Conservation (phyloP, 2,113 vertebrate genomes). For the Puffinus mauretanicus region DNA sequence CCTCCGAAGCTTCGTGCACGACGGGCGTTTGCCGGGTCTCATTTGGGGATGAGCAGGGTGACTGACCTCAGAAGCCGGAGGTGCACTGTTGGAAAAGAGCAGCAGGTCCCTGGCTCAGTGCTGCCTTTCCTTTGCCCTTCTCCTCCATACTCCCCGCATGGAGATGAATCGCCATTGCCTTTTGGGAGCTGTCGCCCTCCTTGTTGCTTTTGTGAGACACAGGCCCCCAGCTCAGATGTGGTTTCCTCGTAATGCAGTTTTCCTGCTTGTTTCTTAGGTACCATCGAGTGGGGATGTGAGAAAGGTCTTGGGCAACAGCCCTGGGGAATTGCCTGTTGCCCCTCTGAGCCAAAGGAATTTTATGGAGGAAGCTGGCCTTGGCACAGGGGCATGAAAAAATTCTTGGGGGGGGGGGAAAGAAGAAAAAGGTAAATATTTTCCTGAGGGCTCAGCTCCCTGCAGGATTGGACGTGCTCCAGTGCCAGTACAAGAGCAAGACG, state of each 20-base stretch:
- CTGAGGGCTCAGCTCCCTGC: not conserved
- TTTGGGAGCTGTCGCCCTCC: not conserved
- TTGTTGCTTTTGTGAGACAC: not conserved
- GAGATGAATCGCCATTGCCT: not conserved
- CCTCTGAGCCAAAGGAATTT: not conserved
- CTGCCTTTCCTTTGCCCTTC: not conserved
- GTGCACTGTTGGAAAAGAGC: not conserved
- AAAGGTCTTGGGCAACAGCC: not conserved
- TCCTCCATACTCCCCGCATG: not conserved
- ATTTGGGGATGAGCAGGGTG: not conserved
- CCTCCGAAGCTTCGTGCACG: rapidly evolving
- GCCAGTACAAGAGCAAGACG: not conserved
- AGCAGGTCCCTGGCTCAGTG: not conserved
- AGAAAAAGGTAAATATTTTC: not conserved
- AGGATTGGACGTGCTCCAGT: not conserved
- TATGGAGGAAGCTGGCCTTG: not conserved
- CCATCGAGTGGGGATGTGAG: not conserved
- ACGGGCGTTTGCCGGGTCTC: not conserved
- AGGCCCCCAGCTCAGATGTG: not conserved
- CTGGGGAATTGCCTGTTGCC: not conserved
- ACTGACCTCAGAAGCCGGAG: not conserved
- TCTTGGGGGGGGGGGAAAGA: rapidly evolving
- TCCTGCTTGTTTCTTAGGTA: not conserved
- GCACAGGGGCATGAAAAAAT: not conserved
- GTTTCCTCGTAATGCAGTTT: not conserved